phyloP scores from a whole-genome alignment of 1,140 invertebrate species.

The Scylla paramamosain region DNA sequence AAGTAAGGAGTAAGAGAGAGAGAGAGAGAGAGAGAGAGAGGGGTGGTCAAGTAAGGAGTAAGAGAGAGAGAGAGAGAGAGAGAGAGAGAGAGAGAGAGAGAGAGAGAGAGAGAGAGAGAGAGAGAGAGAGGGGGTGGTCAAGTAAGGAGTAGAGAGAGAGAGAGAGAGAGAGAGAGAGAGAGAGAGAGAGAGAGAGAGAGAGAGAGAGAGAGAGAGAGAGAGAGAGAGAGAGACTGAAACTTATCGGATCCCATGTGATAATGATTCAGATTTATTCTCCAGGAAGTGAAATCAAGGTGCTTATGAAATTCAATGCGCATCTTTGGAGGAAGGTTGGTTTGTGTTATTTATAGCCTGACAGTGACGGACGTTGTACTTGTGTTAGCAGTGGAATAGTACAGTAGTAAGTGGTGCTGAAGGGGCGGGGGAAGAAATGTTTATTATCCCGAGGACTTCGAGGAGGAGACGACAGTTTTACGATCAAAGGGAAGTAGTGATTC shows the following conservation, averaged over 20 bases:
- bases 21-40: background rate
- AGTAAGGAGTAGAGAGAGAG: background rate
- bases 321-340: background rate
- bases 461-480: background rate
- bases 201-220: no score
- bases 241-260: background rate
- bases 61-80: background rate
- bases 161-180: background rate
- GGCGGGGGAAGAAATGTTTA: background rate
- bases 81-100: background rate
- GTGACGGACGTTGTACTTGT: background rate
- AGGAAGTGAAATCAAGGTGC: background rate
- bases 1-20: background rate
- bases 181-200: no score
- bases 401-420: background rate
- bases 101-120: background rate
- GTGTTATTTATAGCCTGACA: background rate
- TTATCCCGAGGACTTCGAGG: background rate
- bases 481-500: background rate
- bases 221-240: no score
- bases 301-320: background rate
- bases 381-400: background rate
- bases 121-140: no score
- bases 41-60: no score
- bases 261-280: background rate